Evolutionary conservation across 2,113 vertebrate species (phyloP).

Genomic region (Scatophagus argus): DNA sequence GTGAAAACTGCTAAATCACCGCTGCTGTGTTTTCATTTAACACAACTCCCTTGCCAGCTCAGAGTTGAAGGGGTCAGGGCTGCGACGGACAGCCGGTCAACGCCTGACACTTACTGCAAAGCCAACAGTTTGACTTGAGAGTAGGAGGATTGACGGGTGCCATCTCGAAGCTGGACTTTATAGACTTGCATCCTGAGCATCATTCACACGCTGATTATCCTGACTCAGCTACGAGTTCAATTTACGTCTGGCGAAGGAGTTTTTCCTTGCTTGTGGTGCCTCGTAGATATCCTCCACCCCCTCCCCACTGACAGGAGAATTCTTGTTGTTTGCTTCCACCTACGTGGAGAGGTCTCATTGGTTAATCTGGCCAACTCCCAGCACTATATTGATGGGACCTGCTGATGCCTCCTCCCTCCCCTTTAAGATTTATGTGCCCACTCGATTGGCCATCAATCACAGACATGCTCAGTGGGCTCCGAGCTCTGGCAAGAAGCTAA

Average conservation of each 20-base stretch:
- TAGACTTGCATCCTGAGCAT: neutral
- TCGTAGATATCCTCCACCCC: conserved; percentile 20
- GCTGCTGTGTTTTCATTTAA: conserved; percentile 59
- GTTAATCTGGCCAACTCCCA: conserved; percentile 62
- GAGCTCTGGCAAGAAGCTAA: conserved; percentile 48
- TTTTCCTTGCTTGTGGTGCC: conserved; percentile 26
- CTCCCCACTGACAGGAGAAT: conserved; percentile 14
- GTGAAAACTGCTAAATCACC: conserved; percentile 70
- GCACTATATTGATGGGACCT: conserved; percentile 66
- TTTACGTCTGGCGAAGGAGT: conserved; percentile 24
- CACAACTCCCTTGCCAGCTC: conserved; percentile 18
- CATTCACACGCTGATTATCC: conserved; percentile 10
- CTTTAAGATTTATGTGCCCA: conserved; percentile 74
- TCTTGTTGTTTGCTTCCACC: neutral
- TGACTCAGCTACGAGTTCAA: conserved; percentile 45
- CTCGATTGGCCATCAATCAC: conserved; percentile 80
- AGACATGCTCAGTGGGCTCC: conserved; percentile 49
- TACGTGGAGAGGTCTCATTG: conserved; percentile 43
- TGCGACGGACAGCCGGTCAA: conserved; percentile 52
- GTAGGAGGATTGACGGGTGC: neutral
- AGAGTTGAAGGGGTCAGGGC: conserved; percentile 35
- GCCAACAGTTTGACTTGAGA: conserved; percentile 13
- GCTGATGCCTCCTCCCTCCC: conserved; percentile 48
- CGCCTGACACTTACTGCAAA: conserved; percentile 31
- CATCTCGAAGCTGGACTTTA: neutral